Percentiles rank a stretch among this genome's conserved stretches.
These are phyloP conservation scores for Limosa lapponica DNA, from an alignment of 2,797 vertebrate genomes.

Conservation along the genomic window DNA sequence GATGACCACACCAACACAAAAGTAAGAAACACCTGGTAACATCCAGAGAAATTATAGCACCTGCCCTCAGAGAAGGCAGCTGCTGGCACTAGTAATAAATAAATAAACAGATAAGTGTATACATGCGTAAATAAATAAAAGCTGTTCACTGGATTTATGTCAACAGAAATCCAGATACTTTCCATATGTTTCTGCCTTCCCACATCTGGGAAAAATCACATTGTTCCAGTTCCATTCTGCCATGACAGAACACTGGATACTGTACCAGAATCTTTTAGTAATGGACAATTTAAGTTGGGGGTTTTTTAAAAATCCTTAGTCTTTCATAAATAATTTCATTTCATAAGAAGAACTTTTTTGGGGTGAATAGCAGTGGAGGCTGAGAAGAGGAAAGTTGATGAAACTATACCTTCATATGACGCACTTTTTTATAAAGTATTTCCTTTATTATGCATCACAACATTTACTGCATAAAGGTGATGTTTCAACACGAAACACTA, in stretches of 20 bases:
- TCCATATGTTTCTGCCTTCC: slow-evolving; percentile 23
- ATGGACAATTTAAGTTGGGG: background rate
- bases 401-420: background rate
- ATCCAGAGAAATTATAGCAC: background rate
- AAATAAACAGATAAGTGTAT: background rate
- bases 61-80: background rate
- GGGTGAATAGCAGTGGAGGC: background rate
- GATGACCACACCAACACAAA: background rate
- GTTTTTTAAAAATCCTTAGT: background rate
- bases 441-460: background rate
- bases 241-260: background rate
- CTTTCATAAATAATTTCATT: background rate
- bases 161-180: slow-evolving; percentile 22
- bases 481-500: background rate
- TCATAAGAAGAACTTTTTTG: background rate
- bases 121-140: slow-evolving; percentile 16
- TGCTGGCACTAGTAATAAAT: background rate
- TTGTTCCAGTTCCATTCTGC: background rate
- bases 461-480: background rate
- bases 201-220: slow-evolving; percentile 50
- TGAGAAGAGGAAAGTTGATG: background rate
- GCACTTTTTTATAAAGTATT: background rate
- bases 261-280: background rate
- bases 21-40: slow-evolving; percentile 8
- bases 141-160: slow-evolving; percentile 3